These are phyloP conservation scores for Acrossocheilus fasciatus DNA, from an alignment of 2,797 vertebrate genomes.

Conservation along the genomic window DNA sequence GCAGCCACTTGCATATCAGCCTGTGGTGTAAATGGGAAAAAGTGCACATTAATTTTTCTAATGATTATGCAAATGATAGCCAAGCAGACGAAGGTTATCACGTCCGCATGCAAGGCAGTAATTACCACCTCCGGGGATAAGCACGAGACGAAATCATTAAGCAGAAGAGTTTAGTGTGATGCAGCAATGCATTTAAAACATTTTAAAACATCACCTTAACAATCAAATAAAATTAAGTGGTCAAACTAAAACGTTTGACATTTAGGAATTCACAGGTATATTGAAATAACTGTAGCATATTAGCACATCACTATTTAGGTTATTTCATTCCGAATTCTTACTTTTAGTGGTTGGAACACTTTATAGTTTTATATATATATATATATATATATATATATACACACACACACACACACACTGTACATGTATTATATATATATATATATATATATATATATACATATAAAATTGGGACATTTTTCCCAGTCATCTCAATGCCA, in stretches of 20 bases:
- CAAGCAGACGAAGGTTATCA: conserved; percentile 47
- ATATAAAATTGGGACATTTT: not conserved
- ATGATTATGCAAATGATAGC: conserved; percentile 56
- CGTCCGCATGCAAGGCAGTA: conserved; percentile 32
- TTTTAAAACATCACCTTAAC: conserved; percentile 25
- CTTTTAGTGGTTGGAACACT: no score
- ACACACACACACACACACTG: no score
- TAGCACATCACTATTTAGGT: no score
- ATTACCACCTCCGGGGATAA: conserved; percentile 52
- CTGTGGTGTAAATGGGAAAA: conserved; percentile 34
- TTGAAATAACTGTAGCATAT: no score
- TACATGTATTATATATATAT: no score
- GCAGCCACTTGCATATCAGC: conserved; percentile 33
- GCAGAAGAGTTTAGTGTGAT: conserved; percentile 26
- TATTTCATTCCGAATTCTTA: no score
- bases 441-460: no score
- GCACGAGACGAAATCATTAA: conserved; percentile 35
- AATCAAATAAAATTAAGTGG: conserved; percentile 20
- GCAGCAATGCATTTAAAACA: conserved; percentile 39
- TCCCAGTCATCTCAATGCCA: not conserved
- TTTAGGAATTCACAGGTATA: no score
- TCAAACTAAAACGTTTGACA: not conserved
- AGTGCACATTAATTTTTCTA: conserved; percentile 37
- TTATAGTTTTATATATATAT: no score
- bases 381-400: no score